Evolutionary conservation across 2,888 invertebrate genomes (phyloP).

Genomic region (Erynnis tages): DNA sequence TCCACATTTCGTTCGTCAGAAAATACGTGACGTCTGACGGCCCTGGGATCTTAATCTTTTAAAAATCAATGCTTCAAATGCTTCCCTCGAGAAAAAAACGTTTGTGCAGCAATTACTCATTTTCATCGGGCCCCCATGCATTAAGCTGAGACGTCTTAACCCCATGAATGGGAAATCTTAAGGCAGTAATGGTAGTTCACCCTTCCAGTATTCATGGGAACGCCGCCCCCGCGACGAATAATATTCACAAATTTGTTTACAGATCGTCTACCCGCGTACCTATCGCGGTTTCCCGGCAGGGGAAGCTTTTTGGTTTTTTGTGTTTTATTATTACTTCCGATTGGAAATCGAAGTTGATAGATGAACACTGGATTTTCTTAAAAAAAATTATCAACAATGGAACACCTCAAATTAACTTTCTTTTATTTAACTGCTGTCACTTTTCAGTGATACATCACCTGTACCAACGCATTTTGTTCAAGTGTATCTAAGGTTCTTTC

Average conservation of each 20-base stretch:
- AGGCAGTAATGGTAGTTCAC: slow-evolving; percentile 57
- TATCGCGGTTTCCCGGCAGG: slow-evolving; percentile 12
- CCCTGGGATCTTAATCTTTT: too few species aligned
- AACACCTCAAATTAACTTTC: too few species aligned
- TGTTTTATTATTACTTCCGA: slow-evolving; percentile 16
- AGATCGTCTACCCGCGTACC: slow-evolving; percentile 48
- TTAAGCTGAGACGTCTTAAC: slow-evolving; percentile 57
- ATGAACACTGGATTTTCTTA: neutral
- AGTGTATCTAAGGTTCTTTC: too few species aligned
- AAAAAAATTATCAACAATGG: neutral
- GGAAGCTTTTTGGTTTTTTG: slow-evolving; percentile 10
- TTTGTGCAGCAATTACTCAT: slow-evolving; percentile 49
- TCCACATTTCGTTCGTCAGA: too few species aligned
- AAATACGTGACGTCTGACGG: too few species aligned
- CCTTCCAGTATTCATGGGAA: slow-evolving; percentile 69
- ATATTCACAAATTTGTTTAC: slow-evolving; percentile 80
- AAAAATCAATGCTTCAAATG: slow-evolving; percentile 4
- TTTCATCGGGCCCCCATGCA: slow-evolving; percentile 48
- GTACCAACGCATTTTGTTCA: too few species aligned
- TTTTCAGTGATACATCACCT: too few species aligned
- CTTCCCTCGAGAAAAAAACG: slow-evolving; percentile 26
- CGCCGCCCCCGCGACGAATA: slow-evolving; percentile 58
- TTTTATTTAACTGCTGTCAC: too few species aligned
- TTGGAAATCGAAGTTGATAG: neutral
- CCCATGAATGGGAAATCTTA: slow-evolving; percentile 73